phyloP scores from a whole-genome alignment of 92 coral and sea anemone genomes.

The Actinostola sp. region DNA sequence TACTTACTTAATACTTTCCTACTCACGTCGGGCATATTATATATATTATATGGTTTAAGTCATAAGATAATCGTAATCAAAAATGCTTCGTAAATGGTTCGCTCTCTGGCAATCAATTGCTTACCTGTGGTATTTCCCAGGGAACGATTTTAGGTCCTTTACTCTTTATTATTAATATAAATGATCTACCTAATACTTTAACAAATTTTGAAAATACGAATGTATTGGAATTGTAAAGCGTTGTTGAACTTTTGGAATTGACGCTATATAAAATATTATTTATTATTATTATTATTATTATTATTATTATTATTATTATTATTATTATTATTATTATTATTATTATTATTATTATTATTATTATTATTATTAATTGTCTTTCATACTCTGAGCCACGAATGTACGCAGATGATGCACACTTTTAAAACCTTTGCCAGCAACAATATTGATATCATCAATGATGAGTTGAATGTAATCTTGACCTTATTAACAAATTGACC shows the following conservation, averaged over 20 bases:
- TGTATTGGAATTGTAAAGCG: too few relatives aligned
- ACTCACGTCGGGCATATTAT: too few relatives aligned
- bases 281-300: too few relatives aligned
- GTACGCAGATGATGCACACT: slow-evolving; percentile 44
- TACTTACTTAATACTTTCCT: too few relatives aligned
- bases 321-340: too few relatives aligned
- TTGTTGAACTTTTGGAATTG: too few relatives aligned
- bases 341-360: too few relatives aligned
- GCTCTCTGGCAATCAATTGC: slow-evolving; percentile 11
- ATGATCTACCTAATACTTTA: slow-evolving; percentile 12
- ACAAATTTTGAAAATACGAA: too few relatives aligned
- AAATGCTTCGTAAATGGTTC: slow-evolving; percentile 29
- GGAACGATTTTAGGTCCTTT: slow-evolving; percentile 32
- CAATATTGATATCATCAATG: slow-evolving; percentile 14
- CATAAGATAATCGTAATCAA: slow-evolving; percentile 14
- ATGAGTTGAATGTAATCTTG: slow-evolving; percentile 15
- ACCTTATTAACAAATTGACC: slow-evolving; percentile 37
- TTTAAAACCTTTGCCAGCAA: slow-evolving; percentile 43
- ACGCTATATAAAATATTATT: too few relatives aligned
- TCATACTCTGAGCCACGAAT: slow-evolving; percentile 29
- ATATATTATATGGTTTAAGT: too few relatives aligned
- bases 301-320: too few relatives aligned
- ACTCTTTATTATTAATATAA: slow-evolving; percentile 16
- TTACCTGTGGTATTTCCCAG: slow-evolving; percentile 37
- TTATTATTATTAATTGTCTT: too few relatives aligned